Evolutionary conservation across 2,888 invertebrate genomes (phyloP).

Genomic region (Drymonia ruficornis): DNA sequence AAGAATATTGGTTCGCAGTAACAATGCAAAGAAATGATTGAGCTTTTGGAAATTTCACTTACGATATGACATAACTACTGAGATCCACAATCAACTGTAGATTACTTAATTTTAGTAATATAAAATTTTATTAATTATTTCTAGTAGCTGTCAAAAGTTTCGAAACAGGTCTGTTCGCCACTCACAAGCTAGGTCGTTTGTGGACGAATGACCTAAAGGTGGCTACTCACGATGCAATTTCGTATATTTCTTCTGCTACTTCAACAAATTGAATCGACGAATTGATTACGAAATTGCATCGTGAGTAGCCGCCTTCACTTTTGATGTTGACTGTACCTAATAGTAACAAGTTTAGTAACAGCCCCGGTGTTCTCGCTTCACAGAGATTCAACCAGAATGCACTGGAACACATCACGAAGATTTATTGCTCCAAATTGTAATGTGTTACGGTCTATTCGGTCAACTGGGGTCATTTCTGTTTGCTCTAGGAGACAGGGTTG

Average conservation of each 20-base stretch:
- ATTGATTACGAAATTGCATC: too few relatives aligned
- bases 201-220: too few relatives aligned
- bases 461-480: slow-evolving; percentile 17
- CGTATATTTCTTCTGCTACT: too few relatives aligned
- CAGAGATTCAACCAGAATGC: slow-evolving; percentile 15
- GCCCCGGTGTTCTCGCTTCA: not conserved
- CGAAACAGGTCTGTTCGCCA: too few relatives aligned
- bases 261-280: too few relatives aligned
- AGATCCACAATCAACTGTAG: slow-evolving; percentile 83
- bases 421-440: slow-evolving; percentile 14
- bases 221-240: too few relatives aligned
- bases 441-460: slow-evolving; percentile 19
- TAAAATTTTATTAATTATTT: too few relatives aligned
- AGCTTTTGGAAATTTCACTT: slow-evolving; percentile 53
- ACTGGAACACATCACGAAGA: slow-evolving; percentile 10
- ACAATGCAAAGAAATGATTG: slow-evolving; percentile 46
- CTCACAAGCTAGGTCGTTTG: too few relatives aligned
- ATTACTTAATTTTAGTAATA: slow-evolving; percentile 66
- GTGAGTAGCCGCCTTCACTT: too few relatives aligned
- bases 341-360: slow-evolving; percentile 9
- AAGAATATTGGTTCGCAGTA: slow-evolving; percentile 69
- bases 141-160: not conserved
- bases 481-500: not conserved
- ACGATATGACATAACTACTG: slow-evolving; percentile 72
- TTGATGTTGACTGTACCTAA: not conserved